These are phyloP conservation scores for Melanerpes formicivorus DNA, from an alignment of 2,113 vertebrate species.

Conservation along the genomic window DNA sequence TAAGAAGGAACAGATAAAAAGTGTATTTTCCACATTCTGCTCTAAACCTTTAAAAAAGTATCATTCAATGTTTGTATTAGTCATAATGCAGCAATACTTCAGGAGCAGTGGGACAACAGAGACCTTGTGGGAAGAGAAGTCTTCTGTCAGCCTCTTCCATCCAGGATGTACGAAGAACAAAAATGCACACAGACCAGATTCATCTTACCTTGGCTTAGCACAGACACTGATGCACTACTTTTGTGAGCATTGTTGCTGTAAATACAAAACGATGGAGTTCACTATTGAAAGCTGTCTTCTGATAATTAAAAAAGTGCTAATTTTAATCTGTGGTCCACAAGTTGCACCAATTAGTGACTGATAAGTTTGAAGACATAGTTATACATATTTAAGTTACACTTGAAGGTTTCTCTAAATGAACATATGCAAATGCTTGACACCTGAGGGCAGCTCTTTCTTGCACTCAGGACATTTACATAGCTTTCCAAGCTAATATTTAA, in stretches of 20 bases:
- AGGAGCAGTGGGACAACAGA: neutral
- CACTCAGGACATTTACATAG: neutral
- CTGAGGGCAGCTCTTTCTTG: neutral
- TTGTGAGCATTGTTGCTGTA: accelerated
- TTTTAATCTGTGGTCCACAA: neutral
- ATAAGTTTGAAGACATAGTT: slow-evolving; percentile 6
- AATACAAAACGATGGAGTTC: neutral
- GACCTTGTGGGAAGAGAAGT: neutral
- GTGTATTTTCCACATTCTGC: neutral
- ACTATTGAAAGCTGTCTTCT: neutral
- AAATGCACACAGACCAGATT: neutral
- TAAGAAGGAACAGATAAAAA: neutral
- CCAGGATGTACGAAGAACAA: neutral
- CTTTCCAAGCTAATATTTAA: slow-evolving; percentile 33
- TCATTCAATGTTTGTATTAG: neutral
- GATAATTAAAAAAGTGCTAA: neutral
- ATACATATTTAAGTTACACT: slow-evolving; percentile 10
- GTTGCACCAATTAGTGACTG: neutral
- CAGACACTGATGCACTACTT: neutral
- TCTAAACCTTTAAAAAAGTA: neutral
- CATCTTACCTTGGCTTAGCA: neutral
- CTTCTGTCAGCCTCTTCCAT: neutral
- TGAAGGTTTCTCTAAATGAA: slow-evolving; percentile 38
- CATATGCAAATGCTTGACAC: slow-evolving; percentile 37
- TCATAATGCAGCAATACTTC: neutral